These are phyloP conservation scores for Kuschelorhynchus macadamiae DNA, from an alignment of 2,888 invertebrate species.

Conservation along the genomic window DNA sequence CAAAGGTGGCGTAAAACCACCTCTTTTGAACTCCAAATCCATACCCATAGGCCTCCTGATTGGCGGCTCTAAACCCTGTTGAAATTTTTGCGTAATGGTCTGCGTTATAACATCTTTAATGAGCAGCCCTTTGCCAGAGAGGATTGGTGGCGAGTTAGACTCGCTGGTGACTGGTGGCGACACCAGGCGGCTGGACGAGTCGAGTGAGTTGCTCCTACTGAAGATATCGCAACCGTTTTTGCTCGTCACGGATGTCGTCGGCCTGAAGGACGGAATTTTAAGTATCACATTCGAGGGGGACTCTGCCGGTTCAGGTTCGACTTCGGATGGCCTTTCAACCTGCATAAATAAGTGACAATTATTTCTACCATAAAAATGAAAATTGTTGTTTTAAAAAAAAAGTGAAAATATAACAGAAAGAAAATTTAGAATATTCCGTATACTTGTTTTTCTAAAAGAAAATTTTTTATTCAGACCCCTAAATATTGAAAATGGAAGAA, in stretches of 20 bases:
- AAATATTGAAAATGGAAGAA: no score
- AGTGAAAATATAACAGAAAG: no score
- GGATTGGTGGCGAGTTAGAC: slow-evolving; percentile 73
- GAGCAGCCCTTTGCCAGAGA: slow-evolving; percentile 71
- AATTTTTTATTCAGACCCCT: no score
- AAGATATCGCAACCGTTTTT: slow-evolving; percentile 70
- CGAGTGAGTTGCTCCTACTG: slow-evolving; percentile 57
- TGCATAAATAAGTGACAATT: neutral
- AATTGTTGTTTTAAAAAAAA: neutral
- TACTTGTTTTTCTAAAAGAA: no score
- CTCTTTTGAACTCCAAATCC: slow-evolving; percentile 73
- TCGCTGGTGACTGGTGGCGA: slow-evolving; percentile 70
- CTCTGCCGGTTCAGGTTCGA: slow-evolving; percentile 70
- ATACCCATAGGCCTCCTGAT: slow-evolving; percentile 64
- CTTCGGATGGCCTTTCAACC: slow-evolving; percentile 63
- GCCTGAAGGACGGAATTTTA: slow-evolving; percentile 94
- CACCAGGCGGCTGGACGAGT: slow-evolving; percentile 63
- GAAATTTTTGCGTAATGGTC: slow-evolving; percentile 90
- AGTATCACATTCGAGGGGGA: slow-evolving; percentile 83
- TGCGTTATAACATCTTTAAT: slow-evolving; percentile 93
- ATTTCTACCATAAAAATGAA: neutral
- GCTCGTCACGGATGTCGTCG: slow-evolving; percentile 66
- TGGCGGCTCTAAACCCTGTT: slow-evolving; percentile 70
- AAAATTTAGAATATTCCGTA: no score
- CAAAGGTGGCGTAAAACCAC: slow-evolving; percentile 74